Percentiles rank a stretch among this genome's conserved stretches.
Conservation (phyloP, 2,113 vertebrate species). For the Burhinus bistriatus region DNA sequence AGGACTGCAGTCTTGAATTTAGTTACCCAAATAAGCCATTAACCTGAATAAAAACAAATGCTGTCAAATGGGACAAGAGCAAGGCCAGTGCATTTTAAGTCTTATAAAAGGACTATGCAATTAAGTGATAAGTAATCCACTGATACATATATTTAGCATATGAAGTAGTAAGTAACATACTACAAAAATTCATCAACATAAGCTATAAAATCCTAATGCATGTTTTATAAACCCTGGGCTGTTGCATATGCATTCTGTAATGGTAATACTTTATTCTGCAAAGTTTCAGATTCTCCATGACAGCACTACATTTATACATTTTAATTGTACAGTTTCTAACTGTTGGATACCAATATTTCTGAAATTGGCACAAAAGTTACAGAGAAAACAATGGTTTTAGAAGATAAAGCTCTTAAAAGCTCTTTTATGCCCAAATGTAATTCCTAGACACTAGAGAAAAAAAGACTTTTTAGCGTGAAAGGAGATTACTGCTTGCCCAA, state of each 20-base stretch:
- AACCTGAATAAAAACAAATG: background rate
- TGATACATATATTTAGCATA: background rate
- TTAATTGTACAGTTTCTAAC: background rate
- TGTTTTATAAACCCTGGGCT: background rate
- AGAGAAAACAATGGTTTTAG: slow-evolving; percentile 38
- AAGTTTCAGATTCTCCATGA: background rate
- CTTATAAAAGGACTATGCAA: background rate
- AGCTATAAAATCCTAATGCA: background rate
- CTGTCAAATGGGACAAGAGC: background rate
- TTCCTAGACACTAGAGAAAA: background rate
- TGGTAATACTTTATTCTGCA: background rate
- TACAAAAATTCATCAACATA: background rate
- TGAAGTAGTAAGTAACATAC: background rate
- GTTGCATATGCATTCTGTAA: background rate
- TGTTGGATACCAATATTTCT: background rate
- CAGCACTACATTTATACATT: background rate
- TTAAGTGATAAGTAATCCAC: background rate
- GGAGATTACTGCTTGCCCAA: slow-evolving; percentile 17
- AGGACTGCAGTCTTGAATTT: background rate
- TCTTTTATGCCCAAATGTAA: slow-evolving; percentile 14
- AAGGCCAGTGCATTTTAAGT: background rate
- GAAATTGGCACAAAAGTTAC: background rate
- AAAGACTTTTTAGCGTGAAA: slow-evolving; percentile 12
- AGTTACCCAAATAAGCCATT: background rate
- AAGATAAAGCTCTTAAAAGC: slow-evolving; percentile 48